These are phyloP conservation scores for Branchipolynoe longqiensis DNA, from an alignment of 2,888 invertebrate species.

Conservation along the genomic window DNA sequence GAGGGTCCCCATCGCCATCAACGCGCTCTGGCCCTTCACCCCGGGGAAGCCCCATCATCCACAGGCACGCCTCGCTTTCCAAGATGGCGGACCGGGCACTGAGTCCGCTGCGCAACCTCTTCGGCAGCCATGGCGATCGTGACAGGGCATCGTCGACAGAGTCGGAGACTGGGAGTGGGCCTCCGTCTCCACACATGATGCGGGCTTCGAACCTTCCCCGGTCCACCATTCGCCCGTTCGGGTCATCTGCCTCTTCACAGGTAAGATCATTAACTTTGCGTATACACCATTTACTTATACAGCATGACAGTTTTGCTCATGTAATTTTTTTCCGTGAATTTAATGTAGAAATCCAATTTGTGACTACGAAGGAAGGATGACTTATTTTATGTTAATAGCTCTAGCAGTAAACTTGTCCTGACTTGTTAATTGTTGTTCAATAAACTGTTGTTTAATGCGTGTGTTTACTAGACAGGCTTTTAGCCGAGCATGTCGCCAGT, in stretches of 20 bases:
- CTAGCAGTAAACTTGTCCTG: too few species aligned
- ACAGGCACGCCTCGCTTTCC: slow-evolving; percentile 55
- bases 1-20: slow-evolving; percentile 8
- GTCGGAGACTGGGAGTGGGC: slow-evolving; percentile 44
- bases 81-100: slow-evolving; percentile 53
- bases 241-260: slow-evolving; percentile 4
- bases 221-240: slow-evolving; percentile 41
- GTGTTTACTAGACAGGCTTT: too few species aligned
- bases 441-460: too few species aligned
- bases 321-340: background rate
- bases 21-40: slow-evolving; percentile 52
- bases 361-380: too few species aligned
- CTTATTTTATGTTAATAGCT: too few species aligned
- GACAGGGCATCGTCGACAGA: slow-evolving; percentile 37
- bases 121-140: background rate
- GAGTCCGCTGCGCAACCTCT: slow-evolving; percentile 38
- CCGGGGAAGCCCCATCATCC: slow-evolving; percentile 57
- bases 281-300: background rate
- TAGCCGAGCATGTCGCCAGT: too few species aligned
- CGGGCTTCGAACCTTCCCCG: slow-evolving; percentile 21
- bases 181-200: slow-evolving; percentile 44
- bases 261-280: too few species aligned
- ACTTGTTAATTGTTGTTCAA: too few species aligned
- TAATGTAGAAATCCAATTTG: background rate
- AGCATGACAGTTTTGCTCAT: background rate